A percentile compares a stretch with the other conserved stretches of the same genome.
Evolutionary conservation across 2,113 vertebrate species (phyloP).

Genomic region (Xyrauchen texanus): DNA sequence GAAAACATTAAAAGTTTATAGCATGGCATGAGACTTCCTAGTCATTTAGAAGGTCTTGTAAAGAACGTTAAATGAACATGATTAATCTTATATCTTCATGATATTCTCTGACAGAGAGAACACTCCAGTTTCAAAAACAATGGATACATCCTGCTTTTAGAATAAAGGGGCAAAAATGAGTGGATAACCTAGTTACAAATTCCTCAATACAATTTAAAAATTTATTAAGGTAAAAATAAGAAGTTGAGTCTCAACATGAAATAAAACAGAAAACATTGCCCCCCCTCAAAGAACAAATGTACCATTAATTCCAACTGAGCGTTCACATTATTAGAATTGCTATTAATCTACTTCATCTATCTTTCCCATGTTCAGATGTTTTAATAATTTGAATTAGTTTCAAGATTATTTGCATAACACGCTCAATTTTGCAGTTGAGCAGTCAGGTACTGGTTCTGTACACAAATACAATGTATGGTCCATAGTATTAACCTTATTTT

Average conservation of each 20-base stretch:
- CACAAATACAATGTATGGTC: slow-evolving; percentile 74
- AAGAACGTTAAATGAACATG: not conserved
- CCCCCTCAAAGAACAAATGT: slow-evolving; percentile 63
- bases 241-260: slow-evolving; percentile 63
- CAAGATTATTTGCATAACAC: slow-evolving; percentile 38
- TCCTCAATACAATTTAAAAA: slow-evolving; percentile 66
- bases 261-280: slow-evolving; percentile 45
- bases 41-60: too few relatives aligned
- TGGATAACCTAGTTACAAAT: slow-evolving; percentile 28
- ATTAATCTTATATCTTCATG: not conserved
- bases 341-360: slow-evolving; percentile 52
- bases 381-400: slow-evolving; percentile 28
- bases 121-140: not conserved
- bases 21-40: too few relatives aligned
- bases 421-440: slow-evolving; percentile 63
- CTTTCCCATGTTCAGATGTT: slow-evolving; percentile 44
- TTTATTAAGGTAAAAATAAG: slow-evolving; percentile 76
- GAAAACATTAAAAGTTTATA: too few relatives aligned
- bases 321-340: slow-evolving; percentile 76
- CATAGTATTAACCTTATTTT: slow-evolving; percentile 71
- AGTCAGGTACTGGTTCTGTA: slow-evolving; percentile 76
- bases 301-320: slow-evolving; percentile 63
- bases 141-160: not conserved
- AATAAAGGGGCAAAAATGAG: slow-evolving; percentile 1
- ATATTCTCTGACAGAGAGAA: not conserved